These are phyloP conservation scores for Drosophila mettleri DNA, from an alignment of 2,888 invertebrate genomes.

Conservation along the genomic window DNA sequence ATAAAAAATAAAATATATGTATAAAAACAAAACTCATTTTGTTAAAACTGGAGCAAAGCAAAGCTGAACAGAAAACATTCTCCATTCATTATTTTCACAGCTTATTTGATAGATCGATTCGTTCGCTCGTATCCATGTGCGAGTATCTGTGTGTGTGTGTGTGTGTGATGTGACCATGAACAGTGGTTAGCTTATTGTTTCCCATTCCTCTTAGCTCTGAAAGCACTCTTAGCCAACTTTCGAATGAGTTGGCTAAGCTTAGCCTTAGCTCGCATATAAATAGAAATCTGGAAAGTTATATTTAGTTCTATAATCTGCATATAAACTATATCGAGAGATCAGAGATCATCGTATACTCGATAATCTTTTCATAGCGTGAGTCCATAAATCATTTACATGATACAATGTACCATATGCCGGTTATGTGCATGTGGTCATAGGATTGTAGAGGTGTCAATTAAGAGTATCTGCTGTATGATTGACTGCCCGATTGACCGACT, in stretches of 20 bases:
- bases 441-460: background rate
- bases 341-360: background rate
- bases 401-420: background rate
- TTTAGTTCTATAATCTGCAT: slow-evolving; percentile 6
- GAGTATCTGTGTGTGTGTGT: slow-evolving; percentile 5
- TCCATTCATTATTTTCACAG: slow-evolving; percentile 32
- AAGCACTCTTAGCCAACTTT: background rate
- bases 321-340: background rate
- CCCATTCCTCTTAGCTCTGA: background rate
- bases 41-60: slow-evolving; percentile 57
- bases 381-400: background rate
- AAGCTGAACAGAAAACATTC: slow-evolving; percentile 43
- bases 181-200: slow-evolving; percentile 8
- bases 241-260: background rate
- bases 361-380: background rate
- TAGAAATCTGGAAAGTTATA: background rate
- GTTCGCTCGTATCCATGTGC: slow-evolving; percentile 7
- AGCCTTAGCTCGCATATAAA: background rate
- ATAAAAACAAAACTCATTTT: slow-evolving; percentile 32
- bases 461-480: background rate
- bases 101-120: slow-evolving; percentile 23
- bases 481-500: too few relatives aligned
- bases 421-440: background rate
- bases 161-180: slow-evolving; percentile 19
- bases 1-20: background rate